phyloP scores from a whole-genome alignment of 2,797 vertebrate species.

The Tragopan temminckii region DNA sequence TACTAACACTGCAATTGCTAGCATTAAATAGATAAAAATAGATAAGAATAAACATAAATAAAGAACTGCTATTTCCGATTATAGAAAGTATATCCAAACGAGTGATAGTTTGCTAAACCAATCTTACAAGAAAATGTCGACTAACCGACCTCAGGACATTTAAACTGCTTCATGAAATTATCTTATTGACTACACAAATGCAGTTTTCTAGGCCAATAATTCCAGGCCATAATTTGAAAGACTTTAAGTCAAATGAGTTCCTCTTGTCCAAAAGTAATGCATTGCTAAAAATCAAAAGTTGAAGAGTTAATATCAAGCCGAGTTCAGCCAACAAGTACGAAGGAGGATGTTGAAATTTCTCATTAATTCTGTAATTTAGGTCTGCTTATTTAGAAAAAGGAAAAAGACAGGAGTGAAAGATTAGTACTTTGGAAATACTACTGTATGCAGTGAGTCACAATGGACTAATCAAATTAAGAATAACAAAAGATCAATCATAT shows the following conservation, averaged over 20 bases:
- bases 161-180: not conserved
- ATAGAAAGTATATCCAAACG: not conserved
- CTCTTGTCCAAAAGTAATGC: conserved; percentile 17
- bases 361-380: conserved; percentile 64
- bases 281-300: conserved; percentile 38
- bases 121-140: not conserved
- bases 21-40: not conserved
- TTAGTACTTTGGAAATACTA: not conserved
- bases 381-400: not conserved
- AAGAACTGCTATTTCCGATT: not conserved
- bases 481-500: not conserved
- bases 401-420: not conserved
- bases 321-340: conserved; percentile 39
- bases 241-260: conserved; percentile 53
- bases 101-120: not conserved
- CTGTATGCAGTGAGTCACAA: not conserved
- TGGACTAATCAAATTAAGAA: not conserved
- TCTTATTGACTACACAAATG: not conserved
- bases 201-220: not conserved
- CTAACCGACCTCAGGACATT: not conserved
- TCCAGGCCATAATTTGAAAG: conserved; percentile 1
- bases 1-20: not conserved
- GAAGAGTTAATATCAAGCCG: conserved; percentile 48
- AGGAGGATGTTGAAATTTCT: conserved; percentile 42
- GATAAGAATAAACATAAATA: not conserved